Evolutionary conservation across 23 tunicate genomes (phyloP), one percentile per base, ranked within the genome.

Genomic region (Oikopleura albicans): DNA sequence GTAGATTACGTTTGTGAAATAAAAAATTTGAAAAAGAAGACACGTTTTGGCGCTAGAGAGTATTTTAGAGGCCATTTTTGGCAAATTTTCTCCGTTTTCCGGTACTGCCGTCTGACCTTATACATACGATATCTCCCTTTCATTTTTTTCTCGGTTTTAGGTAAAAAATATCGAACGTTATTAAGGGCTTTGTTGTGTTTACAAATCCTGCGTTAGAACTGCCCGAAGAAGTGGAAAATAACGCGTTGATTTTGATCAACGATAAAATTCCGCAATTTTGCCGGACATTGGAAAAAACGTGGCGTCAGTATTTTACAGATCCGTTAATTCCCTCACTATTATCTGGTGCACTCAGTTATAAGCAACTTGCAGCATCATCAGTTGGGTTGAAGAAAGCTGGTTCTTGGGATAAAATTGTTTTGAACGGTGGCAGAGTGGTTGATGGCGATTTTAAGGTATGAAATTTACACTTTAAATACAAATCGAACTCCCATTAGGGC

Each of bases 381-480:
- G 33, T 31, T 2, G 79, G 79, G 27, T 37, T 71, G 27, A 12
- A 4, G 4, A 71, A 71, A 29, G 79, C 34, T 2, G 79, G 79
- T 2, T 16, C 79, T 16, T 71, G 35, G 27, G 79, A 71, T 71
- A 71, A 71, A 71, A 16, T 71, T 22, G 4, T 12, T 2, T 37
- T 71, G 31, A 71, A 16, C 2, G 79, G 79, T 12, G 79, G 79
- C 79, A 16, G 79, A 16, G 2, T 31, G 37, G 4, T 71, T 2
- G 79, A 71, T 16, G 79, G 79, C 79, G 79, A 71, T 71, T 71
- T 16, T 29, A 71, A 71, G 79, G 79, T 71, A 31, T 22, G 31
- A 27, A 71, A 71, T 71, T 49, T n/a, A n/a, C n/a, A n/a, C n/a
- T n/a, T n/a, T n/a, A n/a, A n/a, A n/a, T n/a, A n/a, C n/a, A n/a